phyloP scores from a whole-genome alignment of 2,797 vertebrate species.

The Cyclura pinguis region DNA sequence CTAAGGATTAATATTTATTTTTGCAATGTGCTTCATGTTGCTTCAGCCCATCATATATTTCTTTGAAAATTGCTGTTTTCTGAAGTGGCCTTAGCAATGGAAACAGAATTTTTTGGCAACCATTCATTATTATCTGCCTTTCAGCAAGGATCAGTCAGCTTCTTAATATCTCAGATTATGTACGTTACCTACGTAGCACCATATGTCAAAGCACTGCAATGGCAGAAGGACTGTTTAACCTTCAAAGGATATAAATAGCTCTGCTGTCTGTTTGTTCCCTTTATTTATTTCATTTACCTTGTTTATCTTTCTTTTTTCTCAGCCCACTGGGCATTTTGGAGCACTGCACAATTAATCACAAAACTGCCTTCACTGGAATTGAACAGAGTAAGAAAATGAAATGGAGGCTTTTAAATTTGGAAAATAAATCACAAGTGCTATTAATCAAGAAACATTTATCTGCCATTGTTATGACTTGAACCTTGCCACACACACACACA shows the following conservation, averaged over 20 bases:
- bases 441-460: not conserved
- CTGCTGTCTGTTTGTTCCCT: not conserved
- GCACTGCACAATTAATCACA: not conserved
- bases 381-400: not conserved
- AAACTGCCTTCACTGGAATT: not conserved
- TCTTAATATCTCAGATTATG: not conserved
- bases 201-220: not conserved
- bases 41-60: not conserved
- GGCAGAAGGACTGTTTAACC: not conserved
- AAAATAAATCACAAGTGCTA: not conserved
- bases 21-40: constrained; percentile 5
- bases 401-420: not conserved
- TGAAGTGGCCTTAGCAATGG: not conserved
- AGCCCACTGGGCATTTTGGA: not conserved
- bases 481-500: fast-evolving
- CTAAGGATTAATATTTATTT: constrained; percentile 43
- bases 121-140: not conserved
- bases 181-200: not conserved
- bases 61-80: not conserved
- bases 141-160: not conserved
- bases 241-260: constrained; percentile 15
- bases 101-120: constrained; percentile 35
- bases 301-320: not conserved
- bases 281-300: constrained; percentile 8
- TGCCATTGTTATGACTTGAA: not conserved